Conservation (phyloP, 1,140 invertebrate genomes). For the Bombyx mori region ASM3026992v2 NC_085124.1:5123501-5124000, state of each 20-base stretch:
- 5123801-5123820: no score
- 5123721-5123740: conserved; percentile 8
- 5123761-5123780: no score
- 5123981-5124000: no score
- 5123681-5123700: conserved; percentile 42
- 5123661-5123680: conserved; percentile 34
- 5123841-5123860: no score
- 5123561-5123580: conserved; percentile 35
- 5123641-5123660: conserved; percentile 52
- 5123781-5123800: no score
- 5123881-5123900: no score
- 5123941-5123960: no score
- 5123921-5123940: no score
- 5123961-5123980: no score
- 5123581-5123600: conserved; percentile 46
- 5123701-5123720: conserved; percentile 11
- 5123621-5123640: conserved; percentile 55
- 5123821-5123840: no score
- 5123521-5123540: background rate
- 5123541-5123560: conserved; percentile 12
- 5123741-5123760: conserved; percentile 5
- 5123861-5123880: no score
- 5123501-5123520: background rate
- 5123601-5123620: conserved; percentile 46
- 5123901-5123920: no score